Evolutionary conservation across 2,797 vertebrate species (phyloP).

Genomic region (Lutjanus argentimaculatus): DNA sequence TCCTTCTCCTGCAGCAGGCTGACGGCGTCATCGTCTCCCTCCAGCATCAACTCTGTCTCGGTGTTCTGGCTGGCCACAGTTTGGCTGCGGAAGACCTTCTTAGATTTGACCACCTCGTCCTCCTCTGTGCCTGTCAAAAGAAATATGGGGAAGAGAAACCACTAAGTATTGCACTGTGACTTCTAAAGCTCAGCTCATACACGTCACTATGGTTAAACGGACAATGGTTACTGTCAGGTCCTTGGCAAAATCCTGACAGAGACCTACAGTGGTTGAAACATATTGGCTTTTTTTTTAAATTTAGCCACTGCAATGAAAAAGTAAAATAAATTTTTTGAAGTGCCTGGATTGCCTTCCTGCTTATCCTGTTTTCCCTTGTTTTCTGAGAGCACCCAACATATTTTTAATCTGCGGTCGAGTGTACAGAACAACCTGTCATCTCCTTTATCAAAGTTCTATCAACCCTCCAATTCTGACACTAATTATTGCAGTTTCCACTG

Average conservation of each 20-base stretch:
- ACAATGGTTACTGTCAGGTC: neutral
- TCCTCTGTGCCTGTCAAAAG: slow-evolving; percentile 88
- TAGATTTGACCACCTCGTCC: slow-evolving; percentile 90
- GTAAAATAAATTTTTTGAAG: too few species aligned
- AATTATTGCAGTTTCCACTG: neutral
- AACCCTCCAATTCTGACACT: neutral
- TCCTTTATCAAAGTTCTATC: too few species aligned
- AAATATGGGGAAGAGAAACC: slow-evolving; percentile 10
- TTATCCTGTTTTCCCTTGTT: too few species aligned
- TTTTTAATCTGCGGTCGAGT: too few species aligned
- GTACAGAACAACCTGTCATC: too few species aligned
- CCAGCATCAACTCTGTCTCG: slow-evolving; percentile 94
- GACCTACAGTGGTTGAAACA: too few species aligned
- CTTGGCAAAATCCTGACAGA: neutral
- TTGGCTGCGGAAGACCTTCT: slow-evolving; percentile 91
- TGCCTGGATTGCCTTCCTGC: too few species aligned
- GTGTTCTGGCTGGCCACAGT: slow-evolving; percentile 90
- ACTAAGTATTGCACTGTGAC: slow-evolving; percentile 20
- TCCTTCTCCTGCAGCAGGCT: slow-evolving; percentile 98
- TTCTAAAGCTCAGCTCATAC: slow-evolving; percentile 24
- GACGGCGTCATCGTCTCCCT: slow-evolving; percentile 95
- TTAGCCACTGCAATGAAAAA: too few species aligned
- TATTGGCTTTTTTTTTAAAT: too few species aligned
- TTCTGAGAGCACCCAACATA: too few species aligned
- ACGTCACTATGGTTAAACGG: neutral